phyloP scores from a whole-genome alignment of 2,113 vertebrate genomes.

The Chionis minor region DNA sequence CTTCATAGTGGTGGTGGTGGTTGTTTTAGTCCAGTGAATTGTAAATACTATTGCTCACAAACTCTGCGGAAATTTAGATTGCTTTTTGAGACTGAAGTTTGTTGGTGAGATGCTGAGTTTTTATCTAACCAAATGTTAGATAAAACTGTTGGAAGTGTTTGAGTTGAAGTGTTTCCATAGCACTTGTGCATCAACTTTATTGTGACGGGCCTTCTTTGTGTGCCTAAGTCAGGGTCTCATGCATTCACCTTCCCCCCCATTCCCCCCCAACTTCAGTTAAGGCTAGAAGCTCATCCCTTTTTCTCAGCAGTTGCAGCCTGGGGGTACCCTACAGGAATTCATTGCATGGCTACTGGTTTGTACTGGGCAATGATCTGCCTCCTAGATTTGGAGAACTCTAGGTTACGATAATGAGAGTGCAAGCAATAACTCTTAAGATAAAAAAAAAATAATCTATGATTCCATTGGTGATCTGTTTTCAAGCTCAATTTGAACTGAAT shows the following conservation, averaged over 20 bases:
- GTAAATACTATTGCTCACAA: neutral
- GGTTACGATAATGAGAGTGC: neutral
- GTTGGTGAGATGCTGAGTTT: neutral
- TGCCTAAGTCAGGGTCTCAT: neutral
- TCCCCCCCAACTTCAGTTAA: neutral
- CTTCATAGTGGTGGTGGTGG: neutral
- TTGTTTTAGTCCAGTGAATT: neutral
- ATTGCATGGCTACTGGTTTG: neutral
- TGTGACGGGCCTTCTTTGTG: neutral
- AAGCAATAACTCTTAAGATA: neutral
- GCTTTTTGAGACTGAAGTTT: neutral
- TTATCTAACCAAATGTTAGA: neutral
- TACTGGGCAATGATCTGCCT: neutral
- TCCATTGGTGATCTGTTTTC: neutral
- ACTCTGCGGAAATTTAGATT: neutral
- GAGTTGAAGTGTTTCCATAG: neutral
- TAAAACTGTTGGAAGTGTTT: too few species aligned
- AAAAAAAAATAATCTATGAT: neutral
- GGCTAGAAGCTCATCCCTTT: neutral
- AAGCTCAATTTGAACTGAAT: neutral
- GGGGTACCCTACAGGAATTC: neutral
- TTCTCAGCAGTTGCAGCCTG: neutral
- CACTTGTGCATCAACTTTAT: neutral
- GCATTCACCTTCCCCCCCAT: accelerated
- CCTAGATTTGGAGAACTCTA: neutral